Evolutionary conservation across 2,113 vertebrate species (phyloP), one percentile per base, ranked within the genome.

Genomic region (Hydrochoerus hydrochaeris): DNA sequence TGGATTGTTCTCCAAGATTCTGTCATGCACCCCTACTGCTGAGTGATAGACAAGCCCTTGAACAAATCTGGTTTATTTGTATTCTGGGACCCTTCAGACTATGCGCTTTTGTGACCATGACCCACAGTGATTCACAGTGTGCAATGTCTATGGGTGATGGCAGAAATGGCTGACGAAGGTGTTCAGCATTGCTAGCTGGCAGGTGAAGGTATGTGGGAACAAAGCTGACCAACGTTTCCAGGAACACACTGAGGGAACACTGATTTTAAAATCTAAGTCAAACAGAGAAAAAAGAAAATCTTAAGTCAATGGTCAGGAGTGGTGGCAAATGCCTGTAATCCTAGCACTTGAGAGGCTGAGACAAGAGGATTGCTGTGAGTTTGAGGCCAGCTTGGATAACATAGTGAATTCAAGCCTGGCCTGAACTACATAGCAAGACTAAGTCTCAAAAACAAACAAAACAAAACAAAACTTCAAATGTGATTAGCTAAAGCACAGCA

Each of bases 121-220:
- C 44, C 32, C 38, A 78, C 44, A 44, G 16, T 13, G 57, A 78
- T 16, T 60, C 90, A 83, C 19, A 90, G 52, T n/a, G 38, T 46
- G 69, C 75, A 86, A 82, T 6, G 5, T 24, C 2, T 57, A 17
- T 49, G 20, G 71, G 1, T 60, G 22, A 80, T 0, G 38, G 63
- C 28, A 24, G 62, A 17, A n/a, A 87, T 11, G 3, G 80, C 7
- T 67, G 85, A 75, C n/a, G 73, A 60, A 93, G 90, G 24, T 78
- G 57, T 69, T 65, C 62, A 28, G 46, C 11, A 60, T 0, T 0
- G 30, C 63, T 97, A 77, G 73, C 62, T 91, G 57, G 82, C 54
- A 0, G 0, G 90, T 0, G 0, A 63, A 35, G 22, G 80, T 75
- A 32, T 9, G 32, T 7, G 24, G 26, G 90, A 57, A 96, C 24